Evolutionary conservation across 1,140 invertebrate species (phyloP).

Genomic region (Temnothorax longispinosus): DNA sequence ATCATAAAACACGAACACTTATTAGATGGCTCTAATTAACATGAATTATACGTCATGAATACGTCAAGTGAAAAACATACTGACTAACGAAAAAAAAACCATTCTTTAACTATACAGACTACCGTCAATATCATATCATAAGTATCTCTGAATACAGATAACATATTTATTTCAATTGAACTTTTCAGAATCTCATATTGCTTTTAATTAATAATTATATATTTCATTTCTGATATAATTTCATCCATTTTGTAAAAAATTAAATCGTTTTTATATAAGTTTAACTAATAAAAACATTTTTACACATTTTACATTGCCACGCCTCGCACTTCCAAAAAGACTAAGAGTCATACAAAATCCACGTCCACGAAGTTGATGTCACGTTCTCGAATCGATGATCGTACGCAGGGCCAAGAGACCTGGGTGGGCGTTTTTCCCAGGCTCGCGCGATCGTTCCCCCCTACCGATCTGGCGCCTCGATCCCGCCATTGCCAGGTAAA

Average conservation of each 20-base stretch:
- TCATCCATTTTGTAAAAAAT: background rate
- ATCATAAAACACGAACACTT: background rate
- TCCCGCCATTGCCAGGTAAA: constrained; percentile 57
- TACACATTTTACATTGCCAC: background rate
- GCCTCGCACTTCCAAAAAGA: background rate
- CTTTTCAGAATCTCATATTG: background rate
- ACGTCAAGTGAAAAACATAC: background rate
- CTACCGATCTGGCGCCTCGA: constrained; percentile 62
- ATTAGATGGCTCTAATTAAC: background rate
- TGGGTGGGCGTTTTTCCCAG: constrained; percentile 74
- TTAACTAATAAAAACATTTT: background rate
- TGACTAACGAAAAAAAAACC: background rate
- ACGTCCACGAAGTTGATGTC: constrained; percentile 32
- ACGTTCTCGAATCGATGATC: constrained; percentile 52
- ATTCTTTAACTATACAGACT: background rate
- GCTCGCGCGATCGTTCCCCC: constrained; percentile 60
- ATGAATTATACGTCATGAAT: background rate
- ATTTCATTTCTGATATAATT: background rate
- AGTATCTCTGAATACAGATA: background rate
- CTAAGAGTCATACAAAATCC: background rate
- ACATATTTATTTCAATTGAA: background rate
- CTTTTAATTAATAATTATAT: background rate
- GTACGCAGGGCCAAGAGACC: constrained; percentile 49
- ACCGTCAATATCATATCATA: background rate
- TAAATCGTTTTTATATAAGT: background rate